phyloP scores from a whole-genome alignment of 2,797 vertebrate genomes.

The Sebastiscus albofasciatus region DNA sequence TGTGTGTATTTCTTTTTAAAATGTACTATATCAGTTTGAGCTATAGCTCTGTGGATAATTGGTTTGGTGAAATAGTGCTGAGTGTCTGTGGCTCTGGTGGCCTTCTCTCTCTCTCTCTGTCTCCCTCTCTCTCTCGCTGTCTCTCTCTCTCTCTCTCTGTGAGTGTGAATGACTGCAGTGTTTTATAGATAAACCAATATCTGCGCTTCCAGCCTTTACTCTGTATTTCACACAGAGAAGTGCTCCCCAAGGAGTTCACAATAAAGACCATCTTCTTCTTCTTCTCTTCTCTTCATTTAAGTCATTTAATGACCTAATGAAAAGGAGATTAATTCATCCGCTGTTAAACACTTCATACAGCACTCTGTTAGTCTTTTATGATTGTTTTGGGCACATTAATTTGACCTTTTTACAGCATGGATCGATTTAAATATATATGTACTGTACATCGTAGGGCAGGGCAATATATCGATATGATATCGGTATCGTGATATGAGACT shows the following conservation, averaged over 20 bases:
- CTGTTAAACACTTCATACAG: conserved; percentile 11
- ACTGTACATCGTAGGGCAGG: neutral
- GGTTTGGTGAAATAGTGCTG: conserved; percentile 86
- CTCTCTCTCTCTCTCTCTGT: neutral
- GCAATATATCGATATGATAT: no score
- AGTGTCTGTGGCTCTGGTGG: conserved; percentile 78
- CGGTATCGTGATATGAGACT: no score
- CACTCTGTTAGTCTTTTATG: neutral
- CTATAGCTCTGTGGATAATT: conserved; percentile 84
- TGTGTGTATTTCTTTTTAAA: conserved; percentile 73
- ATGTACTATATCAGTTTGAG: conserved; percentile 83
- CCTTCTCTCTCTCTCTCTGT: conserved; percentile 39
- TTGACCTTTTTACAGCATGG: neutral
- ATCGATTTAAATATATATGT: neutral
- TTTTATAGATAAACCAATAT: conserved; percentile 82
- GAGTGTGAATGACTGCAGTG: conserved; percentile 53
- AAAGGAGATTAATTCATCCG: conserved; percentile 40
- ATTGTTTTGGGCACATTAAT: neutral
- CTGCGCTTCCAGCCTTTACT: conserved; percentile 66
- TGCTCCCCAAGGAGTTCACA: conserved; percentile 66
- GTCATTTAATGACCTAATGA: conserved; percentile 54
- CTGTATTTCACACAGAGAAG: conserved; percentile 69
- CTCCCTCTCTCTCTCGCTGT: neutral
- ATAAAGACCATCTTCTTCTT: conserved; percentile 54
- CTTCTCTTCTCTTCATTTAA: conserved; percentile 14